Evolutionary conservation across 2,113 vertebrate genomes (phyloP).

Genomic region (Synchiropus splendidus): DNA sequence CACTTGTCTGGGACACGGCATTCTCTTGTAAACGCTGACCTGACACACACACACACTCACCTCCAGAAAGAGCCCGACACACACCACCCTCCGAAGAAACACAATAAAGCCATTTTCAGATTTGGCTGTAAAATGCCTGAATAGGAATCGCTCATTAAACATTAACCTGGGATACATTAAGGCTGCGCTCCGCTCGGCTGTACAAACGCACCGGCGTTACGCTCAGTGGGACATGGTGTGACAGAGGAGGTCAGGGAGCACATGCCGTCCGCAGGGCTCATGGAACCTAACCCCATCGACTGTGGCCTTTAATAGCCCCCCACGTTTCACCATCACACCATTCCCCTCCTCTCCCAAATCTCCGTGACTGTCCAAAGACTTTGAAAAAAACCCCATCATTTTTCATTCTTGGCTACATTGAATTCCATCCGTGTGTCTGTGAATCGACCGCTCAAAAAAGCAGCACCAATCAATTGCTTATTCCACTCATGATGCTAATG

Average conservation of each 20-base stretch:
- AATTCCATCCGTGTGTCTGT: too few relatives aligned
- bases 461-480: too few relatives aligned
- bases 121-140: conserved; percentile 45
- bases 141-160: conserved; percentile 56
- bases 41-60: conserved; percentile 18
- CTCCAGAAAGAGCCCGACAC: conserved; percentile 19
- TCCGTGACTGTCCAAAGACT: too few relatives aligned
- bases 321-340: conserved; percentile 14
- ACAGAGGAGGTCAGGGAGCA: conserved; percentile 36
- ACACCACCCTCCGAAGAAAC: conserved; percentile 25
- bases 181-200: conserved; percentile 17
- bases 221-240: conserved; percentile 29
- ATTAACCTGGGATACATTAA: conserved; percentile 57
- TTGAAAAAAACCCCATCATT: too few relatives aligned
- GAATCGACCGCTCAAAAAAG: too few relatives aligned
- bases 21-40: conserved; percentile 53
- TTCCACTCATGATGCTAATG: too few relatives aligned
- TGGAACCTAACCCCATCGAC: conserved; percentile 38
- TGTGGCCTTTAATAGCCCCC: conserved; percentile 16
- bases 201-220: conserved; percentile 24
- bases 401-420: too few relatives aligned
- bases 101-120: conserved; percentile 63
- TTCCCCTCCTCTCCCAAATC: conserved; percentile 17
- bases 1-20: conserved; percentile 47
- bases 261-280: conserved; percentile 44